Evolutionary conservation across 2,888 invertebrate species (phyloP), one percentile per base, ranked within the genome.

Genomic region (Drosophila multiciliata): DNA sequence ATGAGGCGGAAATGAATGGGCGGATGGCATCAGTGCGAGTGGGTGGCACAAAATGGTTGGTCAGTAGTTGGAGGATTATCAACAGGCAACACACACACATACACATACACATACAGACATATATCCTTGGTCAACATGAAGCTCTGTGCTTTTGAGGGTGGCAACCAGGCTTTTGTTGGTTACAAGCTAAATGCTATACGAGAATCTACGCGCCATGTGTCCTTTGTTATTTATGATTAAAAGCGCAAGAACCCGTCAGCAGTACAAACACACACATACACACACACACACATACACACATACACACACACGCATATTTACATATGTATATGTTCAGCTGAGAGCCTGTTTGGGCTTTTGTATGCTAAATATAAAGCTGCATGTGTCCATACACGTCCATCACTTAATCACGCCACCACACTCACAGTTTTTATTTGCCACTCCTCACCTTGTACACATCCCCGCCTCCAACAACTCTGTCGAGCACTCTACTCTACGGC

Each of bases 191-290:
- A 83, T 81, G 81, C 79, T 82, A 75, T 81, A 78, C 78, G 81
- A 78, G 78, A 71, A 80, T 71, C 73, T 78, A 78, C 78, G 81
- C 90, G 89, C 81, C 90, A 90, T 90, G 85, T 86, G 90, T 83
- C 89, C 85, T 88, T 86, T 86, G 85, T 86, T 86, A 86, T 90
- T 90, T 87, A 87, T 87, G 87, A 89, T 90, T 90, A 87, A 87
- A 90, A 87, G 87, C 87, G 90, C 87, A 89, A 84, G 89, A 89
- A 84, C 90, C 83, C 76, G 75, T 66, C 73, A 78, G 74, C 62
- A 66, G 38, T 57, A 58, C 58, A 38, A 45, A 38, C 52, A 66
- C 50, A 20, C 57, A 71, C 42, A 65, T 59, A 49, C 62, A 66
- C 50, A 49, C 61, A 49, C 42, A 48, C 38, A 53, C 2, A 15